Conservation (phyloP, 2,113 vertebrate genomes). For the Parus major region DNA sequence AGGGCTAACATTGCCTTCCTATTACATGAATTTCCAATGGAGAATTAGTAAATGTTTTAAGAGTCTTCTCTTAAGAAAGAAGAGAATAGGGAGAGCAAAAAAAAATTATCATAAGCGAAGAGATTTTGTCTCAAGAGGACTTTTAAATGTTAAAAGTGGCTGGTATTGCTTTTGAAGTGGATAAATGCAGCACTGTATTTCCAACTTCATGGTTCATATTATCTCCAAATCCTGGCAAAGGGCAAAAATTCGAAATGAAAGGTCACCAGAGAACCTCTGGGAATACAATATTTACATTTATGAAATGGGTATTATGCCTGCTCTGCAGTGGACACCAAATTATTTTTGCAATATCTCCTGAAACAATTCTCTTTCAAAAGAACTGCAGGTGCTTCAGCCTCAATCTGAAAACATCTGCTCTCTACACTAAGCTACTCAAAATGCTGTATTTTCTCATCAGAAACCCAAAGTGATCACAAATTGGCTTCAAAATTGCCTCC, state of each 20-base stretch:
- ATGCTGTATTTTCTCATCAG: not conserved
- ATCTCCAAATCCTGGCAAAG: not conserved
- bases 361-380: not conserved
- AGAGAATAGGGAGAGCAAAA: not conserved
- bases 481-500: not conserved
- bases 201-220: not conserved
- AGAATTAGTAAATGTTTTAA: not conserved
- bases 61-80: not conserved
- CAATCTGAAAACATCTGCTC: not conserved
- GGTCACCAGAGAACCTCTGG: not conserved
- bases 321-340: not conserved
- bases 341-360: not conserved
- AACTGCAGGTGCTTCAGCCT: not conserved
- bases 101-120: not conserved
- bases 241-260: not conserved
- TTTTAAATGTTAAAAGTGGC: not conserved
- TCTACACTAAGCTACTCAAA: not conserved
- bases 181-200: not conserved
- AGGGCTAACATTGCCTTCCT: not conserved
- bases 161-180: not conserved
- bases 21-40: not conserved
- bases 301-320: not conserved
- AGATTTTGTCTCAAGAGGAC: not conserved
- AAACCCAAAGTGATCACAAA: not conserved
- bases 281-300: slow-evolving; percentile 11